These are phyloP conservation scores for Parnassius apollo DNA, from an alignment of 2,888 invertebrate species.

Conservation along the genomic window DNA sequence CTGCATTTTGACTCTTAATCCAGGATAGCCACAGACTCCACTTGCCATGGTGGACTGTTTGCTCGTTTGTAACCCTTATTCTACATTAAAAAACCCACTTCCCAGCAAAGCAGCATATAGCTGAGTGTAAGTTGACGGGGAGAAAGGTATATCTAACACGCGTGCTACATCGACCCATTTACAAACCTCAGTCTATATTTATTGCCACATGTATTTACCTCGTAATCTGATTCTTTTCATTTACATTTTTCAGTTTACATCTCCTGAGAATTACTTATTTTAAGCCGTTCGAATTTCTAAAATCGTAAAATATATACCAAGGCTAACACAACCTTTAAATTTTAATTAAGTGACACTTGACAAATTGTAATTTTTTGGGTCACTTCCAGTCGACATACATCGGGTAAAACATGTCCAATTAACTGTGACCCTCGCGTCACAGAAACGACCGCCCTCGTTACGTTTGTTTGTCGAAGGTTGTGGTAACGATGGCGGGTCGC, in stretches of 20 bases:
- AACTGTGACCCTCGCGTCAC: background rate
- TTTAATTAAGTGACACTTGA: background rate
- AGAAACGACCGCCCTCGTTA: background rate
- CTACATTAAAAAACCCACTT: too few species aligned
- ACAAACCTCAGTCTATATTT: background rate
- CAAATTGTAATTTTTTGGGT: constrained; percentile 1
- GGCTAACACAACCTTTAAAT: background rate
- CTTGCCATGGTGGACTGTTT: too few species aligned
- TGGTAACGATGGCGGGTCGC: background rate
- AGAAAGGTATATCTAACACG: too few species aligned
- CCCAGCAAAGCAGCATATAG: too few species aligned
- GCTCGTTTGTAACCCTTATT: too few species aligned
- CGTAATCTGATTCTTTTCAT: background rate
- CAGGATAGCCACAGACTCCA: too few species aligned
- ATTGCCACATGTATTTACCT: background rate
- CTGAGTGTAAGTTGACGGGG: too few species aligned
- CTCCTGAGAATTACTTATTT: background rate
- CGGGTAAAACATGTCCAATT: constrained; percentile 4
- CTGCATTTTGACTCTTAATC: too few species aligned
- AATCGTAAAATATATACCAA: background rate
- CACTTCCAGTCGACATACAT: constrained; percentile 12
- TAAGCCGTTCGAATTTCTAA: background rate
- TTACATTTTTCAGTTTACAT: background rate
- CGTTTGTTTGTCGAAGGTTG: background rate
- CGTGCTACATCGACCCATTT: too few species aligned